Evolutionary conservation across 1,140 invertebrate genomes (phyloP).

Genomic region (Parapsyche elsis): DNA sequence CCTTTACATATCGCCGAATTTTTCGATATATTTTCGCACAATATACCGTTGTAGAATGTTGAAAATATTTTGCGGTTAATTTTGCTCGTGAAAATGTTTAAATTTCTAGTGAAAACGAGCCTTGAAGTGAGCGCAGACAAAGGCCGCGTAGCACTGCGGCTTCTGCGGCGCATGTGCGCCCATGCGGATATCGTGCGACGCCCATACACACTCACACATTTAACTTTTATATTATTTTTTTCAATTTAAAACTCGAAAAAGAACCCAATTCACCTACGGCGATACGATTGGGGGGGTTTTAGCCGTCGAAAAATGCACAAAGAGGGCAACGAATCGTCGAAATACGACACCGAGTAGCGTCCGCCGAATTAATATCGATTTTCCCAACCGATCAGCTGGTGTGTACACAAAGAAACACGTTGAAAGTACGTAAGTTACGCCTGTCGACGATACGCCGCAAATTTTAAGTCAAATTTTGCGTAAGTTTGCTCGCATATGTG

Average conservation of each 20-base stretch:
- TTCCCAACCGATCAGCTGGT: neutral
- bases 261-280: no score
- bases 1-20: no score
- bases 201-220: neutral
- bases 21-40: no score
- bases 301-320: no score
- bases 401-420: neutral
- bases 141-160: conserved; percentile 17
- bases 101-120: neutral
- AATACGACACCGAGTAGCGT: no score
- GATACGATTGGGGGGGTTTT: no score
- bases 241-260: no score
- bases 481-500: neutral
- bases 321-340: no score
- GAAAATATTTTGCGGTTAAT: no score
- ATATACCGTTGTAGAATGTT: no score
- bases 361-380: neutral
- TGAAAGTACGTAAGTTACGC: neutral
- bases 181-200: conserved; percentile 38
- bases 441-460: neutral
- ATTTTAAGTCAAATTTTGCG: neutral
- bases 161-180: conserved; percentile 36
- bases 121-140: conserved; percentile 15
- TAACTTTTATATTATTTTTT: no score
- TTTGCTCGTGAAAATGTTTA: neutral